Conservation (phyloP, 2,797 vertebrate genomes). For the Helarctos malayanus region DNA sequence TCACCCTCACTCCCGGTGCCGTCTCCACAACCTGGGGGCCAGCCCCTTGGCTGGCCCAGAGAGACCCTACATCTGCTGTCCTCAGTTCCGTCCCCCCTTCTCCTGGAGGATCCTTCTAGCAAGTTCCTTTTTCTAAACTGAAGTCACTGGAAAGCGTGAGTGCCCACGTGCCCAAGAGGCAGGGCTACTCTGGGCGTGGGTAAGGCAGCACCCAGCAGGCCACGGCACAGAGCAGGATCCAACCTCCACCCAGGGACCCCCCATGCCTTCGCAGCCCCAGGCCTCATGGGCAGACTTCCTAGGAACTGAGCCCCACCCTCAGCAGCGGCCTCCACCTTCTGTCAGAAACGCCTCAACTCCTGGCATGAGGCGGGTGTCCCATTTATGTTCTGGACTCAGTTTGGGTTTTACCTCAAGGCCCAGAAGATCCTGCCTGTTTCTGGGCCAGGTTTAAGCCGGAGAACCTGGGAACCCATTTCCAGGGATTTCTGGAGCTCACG, state of each 20-base stretch:
- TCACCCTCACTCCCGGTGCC: not conserved
- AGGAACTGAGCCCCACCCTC: not conserved
- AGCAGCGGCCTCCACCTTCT: accelerated
- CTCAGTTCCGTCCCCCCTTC: not conserved
- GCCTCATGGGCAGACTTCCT: not conserved
- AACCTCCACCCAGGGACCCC: not conserved
- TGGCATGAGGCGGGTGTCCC: accelerated
- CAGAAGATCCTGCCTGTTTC: not conserved
- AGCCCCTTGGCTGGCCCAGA: not conserved
- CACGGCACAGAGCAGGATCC: not conserved
- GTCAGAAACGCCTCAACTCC: accelerated
- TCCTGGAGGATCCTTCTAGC: not conserved
- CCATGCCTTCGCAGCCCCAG: not conserved
- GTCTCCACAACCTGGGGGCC: not conserved
- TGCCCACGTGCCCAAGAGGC: not conserved
- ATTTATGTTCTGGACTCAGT: not conserved
- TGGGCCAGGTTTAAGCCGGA: not conserved
- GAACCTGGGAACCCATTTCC: not conserved
- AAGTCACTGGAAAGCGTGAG: not conserved
- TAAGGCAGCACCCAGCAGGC: not conserved
- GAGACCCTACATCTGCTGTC: not conserved
- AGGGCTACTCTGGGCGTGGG: not conserved
- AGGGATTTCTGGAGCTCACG: not conserved
- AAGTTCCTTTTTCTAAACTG: not conserved
- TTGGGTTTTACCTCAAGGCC: not conserved